Evolutionary conservation across 2,113 vertebrate genomes (phyloP).

Genomic region (Cyphomyrus discorhynchus): DNA sequence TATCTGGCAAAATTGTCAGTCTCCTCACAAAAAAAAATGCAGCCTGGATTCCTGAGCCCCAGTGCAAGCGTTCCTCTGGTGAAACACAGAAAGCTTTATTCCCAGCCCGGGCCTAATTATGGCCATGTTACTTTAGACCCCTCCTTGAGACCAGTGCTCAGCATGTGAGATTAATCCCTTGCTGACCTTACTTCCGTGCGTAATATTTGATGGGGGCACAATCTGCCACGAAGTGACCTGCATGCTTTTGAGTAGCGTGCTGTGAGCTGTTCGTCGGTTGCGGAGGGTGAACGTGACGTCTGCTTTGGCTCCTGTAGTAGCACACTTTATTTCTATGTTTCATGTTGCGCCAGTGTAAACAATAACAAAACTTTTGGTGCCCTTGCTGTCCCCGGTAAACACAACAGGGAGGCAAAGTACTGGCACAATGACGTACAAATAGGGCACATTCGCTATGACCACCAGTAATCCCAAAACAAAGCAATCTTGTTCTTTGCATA

Average conservation of each 20-base stretch:
- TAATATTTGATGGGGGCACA: neutral
- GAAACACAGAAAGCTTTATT: slow-evolving; percentile 55
- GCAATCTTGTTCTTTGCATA: slow-evolving; percentile 2
- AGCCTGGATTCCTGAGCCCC: slow-evolving; percentile 30
- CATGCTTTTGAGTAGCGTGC: neutral
- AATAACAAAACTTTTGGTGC: neutral
- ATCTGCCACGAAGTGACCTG: neutral
- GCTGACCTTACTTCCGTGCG: neutral
- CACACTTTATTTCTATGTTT: neutral
- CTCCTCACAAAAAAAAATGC: slow-evolving; percentile 32
- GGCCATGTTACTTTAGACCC: neutral
- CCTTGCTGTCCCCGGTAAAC: neutral
- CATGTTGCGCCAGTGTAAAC: neutral
- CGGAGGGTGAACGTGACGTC: neutral
- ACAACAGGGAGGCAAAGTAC: neutral
- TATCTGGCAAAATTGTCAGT: slow-evolving; percentile 23
- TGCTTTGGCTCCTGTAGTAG: neutral
- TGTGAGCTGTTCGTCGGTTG: neutral
- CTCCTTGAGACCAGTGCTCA: neutral
- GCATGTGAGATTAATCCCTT: neutral
- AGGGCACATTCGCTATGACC: neutral
- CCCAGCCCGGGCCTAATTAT: slow-evolving; percentile 21
- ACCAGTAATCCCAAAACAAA: neutral
- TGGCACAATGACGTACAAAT: neutral
- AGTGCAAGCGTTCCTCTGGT: neutral